Base-by-base conservation (phyloP, 2,888 invertebrate genomes). In the Thecocarcelia acutangulata region DNA sequence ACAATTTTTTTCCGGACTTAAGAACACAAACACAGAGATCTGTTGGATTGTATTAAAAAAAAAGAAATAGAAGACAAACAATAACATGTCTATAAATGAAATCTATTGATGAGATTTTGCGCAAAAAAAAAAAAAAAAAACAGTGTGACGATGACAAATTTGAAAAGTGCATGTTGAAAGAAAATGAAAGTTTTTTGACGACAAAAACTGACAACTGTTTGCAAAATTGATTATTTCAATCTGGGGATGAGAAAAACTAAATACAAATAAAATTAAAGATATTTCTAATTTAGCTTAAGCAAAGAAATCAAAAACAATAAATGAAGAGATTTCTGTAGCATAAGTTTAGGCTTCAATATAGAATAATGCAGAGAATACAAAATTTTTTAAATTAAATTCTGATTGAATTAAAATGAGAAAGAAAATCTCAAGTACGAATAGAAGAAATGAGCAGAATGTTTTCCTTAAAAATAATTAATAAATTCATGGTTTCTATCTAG, bases 141-240 rank as follows among this genome's bases (percentile, higher is more conserved):
- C n/a, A 28, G 40, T n/a, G n/a, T 37, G 21, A 59, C 54, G 64
- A 64, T 68, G 73, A 74, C 58, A 69, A 59, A 66, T 63, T 50
- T 59, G 74, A 52, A 64, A 82, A 77, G n/a, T 24, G 44, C 58
- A 44, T 61, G 28, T 46, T 50, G 48, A 11, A 78, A 74, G 72
- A 77, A 77, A 69, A 12, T 42, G 52, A 68, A 72, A 76, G 69
- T 21, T 24, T 15, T 2, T 24, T 52, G 42, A 4, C 4, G 13
- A 15, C 6, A 13, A 48, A 42, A 33, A 42, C n/a, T 21, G 61
- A 21, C 12, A 77, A 76, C 28, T 40, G 15, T 59, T 68, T 42
- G 42, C 13, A 58, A 59, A 74, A 77, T 56, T 76, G 72, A 63
- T 76, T 80, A 72, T 61, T 72, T 54, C 24, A 69, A 50, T 58